Evolutionary conservation across 1,140 invertebrate species (phyloP).

Genomic region (Brachionus paranguensis): DNA sequence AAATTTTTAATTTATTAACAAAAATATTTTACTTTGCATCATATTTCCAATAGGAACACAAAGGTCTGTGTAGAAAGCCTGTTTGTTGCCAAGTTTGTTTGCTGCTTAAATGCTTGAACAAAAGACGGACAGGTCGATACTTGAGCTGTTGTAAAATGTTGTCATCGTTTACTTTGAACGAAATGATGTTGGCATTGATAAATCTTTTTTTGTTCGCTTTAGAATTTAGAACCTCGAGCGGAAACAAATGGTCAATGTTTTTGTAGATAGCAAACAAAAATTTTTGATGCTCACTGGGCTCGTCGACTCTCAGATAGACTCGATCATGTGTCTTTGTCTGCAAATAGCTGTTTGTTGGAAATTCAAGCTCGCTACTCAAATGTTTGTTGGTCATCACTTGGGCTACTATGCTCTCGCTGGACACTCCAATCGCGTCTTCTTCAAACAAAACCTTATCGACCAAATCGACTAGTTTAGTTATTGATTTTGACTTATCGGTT

Average conservation of each 20-base stretch:
- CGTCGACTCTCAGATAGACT: not conserved
- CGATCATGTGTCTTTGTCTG: not conserved
- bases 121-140: not conserved
- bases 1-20: not conserved
- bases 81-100: not conserved
- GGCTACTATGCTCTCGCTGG: not conserved
- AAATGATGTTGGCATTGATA: conserved; percentile 28
- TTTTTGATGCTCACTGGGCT: conserved; percentile 11
- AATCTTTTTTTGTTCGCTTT: not conserved
- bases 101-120: not conserved
- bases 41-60: conserved; percentile 16
- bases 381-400: not conserved
- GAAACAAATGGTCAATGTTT: not conserved
- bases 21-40: not conserved
- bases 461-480: conserved; percentile 15
- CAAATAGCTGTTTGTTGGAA: not conserved
- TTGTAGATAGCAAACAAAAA: conserved; percentile 32
- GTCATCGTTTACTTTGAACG: conserved; percentile 6
- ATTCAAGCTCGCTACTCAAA: not conserved
- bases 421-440: not conserved
- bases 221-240: not conserved
- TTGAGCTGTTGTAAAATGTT: not conserved
- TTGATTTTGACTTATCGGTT: not conserved
- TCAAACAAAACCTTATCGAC: not conserved
- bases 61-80: not conserved